phyloP scores from a whole-genome alignment of 1,140 invertebrate genomes.

The Lepidurus couesii region DNA sequence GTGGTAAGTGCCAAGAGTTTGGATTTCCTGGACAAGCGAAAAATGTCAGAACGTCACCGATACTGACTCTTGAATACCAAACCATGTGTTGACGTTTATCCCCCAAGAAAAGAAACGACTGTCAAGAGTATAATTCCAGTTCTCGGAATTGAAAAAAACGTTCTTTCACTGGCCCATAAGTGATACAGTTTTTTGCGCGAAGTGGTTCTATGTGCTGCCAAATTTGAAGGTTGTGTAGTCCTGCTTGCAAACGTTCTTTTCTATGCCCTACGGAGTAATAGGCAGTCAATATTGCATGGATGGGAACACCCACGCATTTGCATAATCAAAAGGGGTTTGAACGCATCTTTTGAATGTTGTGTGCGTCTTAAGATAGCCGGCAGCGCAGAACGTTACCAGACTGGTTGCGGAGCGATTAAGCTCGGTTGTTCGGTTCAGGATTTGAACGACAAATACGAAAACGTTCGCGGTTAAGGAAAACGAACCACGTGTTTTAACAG shows the following conservation, averaged over 20 bases:
- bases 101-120: too few species aligned
- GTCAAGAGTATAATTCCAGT: too few species aligned
- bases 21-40: not conserved
- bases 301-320: not conserved
- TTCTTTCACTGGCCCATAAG: not conserved
- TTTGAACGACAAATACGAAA: too few species aligned
- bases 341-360: not conserved
- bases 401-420: too few species aligned
- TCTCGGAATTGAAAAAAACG: not conserved
- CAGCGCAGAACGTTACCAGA: too few species aligned
- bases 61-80: too few species aligned
- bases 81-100: too few species aligned
- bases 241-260: not conserved
- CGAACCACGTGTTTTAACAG: not conserved
- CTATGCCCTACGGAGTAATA: not conserved
- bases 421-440: too few species aligned
- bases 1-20: conserved; percentile 4
- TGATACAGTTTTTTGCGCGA: not conserved
- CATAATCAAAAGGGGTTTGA: not conserved
- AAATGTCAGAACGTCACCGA: too few species aligned
- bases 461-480: not conserved
- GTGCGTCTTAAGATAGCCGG: not conserved
- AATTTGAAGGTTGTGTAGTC: not conserved
- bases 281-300: not conserved
- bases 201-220: not conserved